Conservation (phyloP, 2,797 vertebrate genomes). For the Salarias fasciatus region DNA sequence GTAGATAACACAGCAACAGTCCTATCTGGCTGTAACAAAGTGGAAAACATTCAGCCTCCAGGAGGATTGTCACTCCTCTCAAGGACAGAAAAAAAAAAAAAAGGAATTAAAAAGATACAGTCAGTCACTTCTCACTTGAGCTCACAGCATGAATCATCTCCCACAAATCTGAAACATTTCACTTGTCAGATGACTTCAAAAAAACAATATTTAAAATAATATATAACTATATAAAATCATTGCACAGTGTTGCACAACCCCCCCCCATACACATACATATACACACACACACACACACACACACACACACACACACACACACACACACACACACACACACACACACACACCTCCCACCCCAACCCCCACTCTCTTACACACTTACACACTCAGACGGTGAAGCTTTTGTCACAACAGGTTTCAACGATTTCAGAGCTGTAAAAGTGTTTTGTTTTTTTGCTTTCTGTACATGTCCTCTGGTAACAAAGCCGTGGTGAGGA, state of each 20-base stretch:
- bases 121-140: constrained; percentile 12
- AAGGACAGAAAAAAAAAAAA: constrained; percentile 5
- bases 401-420: constrained; percentile 46
- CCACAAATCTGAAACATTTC: constrained; percentile 8
- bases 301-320: too few species aligned
- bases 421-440: constrained; percentile 31
- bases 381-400: not conserved
- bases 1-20: constrained; percentile 45
- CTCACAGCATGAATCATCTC: constrained; percentile 13
- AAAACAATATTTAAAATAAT: not conserved
- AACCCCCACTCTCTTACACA: too few species aligned
- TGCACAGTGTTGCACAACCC: constrained; percentile 26
- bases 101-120: constrained; percentile 13
- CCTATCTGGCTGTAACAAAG: constrained; percentile 13
- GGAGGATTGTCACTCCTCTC: not conserved
- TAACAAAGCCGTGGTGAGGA: constrained; percentile 29
- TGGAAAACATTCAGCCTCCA: constrained; percentile 27
- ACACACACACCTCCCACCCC: too few species aligned
- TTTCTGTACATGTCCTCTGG: constrained; percentile 29
- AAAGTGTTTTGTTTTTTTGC: constrained; percentile 9
- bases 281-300: constrained; percentile 28
- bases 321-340: too few species aligned
- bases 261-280: constrained; percentile 7
- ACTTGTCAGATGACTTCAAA: not conserved
- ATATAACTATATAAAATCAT: constrained; percentile 9